A percentile compares a stretch with the other conserved stretches of the same genome.
Evolutionary conservation across 2,888 invertebrate species (phyloP).

Genomic region (Schrankia costaestrigalis): DNA sequence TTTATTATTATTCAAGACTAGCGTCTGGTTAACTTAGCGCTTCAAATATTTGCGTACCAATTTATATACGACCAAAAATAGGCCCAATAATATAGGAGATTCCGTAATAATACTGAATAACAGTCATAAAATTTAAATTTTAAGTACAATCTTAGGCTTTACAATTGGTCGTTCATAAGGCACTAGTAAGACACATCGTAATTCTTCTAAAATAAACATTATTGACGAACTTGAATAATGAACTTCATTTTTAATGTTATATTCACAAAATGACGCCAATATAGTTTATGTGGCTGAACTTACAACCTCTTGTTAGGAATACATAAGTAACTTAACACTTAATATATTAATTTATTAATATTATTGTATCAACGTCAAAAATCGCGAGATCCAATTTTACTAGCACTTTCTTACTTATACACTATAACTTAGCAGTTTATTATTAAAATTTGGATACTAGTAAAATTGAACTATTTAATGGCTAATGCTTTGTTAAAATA

Average conservation of each 20-base stretch:
- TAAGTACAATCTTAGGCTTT: constrained; percentile 34
- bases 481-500: constrained; percentile 36
- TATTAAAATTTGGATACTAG: constrained; percentile 46
- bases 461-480: constrained; percentile 49
- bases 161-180: constrained; percentile 36
- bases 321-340: constrained; percentile 63
- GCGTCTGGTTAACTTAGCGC: constrained; percentile 50
- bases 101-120: constrained; percentile 33
- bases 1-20: constrained; percentile 28
- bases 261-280: constrained; percentile 31
- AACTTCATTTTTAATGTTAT: constrained; percentile 14
- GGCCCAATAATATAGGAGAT: constrained; percentile 24
- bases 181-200: constrained; percentile 49
- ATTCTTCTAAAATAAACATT: constrained; percentile 11
- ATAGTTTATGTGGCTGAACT: constrained; percentile 40
- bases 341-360: constrained; percentile 71
- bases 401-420: constrained; percentile 36
- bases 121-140: constrained; percentile 30
- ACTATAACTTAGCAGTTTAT: constrained; percentile 33
- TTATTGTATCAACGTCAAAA: constrained; percentile 57
- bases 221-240: constrained; percentile 17
- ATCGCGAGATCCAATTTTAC: constrained; percentile 56
- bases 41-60: constrained; percentile 28
- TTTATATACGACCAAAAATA: constrained; percentile 18
- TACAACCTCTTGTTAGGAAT: constrained; percentile 58